phyloP scores from a whole-genome alignment of 2,113 vertebrate species.

The Ifrita kowaldi region DNA sequence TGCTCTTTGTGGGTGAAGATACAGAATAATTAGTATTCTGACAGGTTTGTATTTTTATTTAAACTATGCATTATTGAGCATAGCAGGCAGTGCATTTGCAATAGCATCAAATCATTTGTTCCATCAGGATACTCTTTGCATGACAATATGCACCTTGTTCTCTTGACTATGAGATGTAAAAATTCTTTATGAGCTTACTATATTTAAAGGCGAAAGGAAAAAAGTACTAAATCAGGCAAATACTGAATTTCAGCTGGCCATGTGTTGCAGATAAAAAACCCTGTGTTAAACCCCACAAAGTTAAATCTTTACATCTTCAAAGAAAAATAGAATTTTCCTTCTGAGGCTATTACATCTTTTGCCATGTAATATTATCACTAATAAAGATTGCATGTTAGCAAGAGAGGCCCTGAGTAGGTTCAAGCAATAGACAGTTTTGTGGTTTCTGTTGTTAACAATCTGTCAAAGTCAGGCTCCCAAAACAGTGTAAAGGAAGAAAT shows the following conservation, averaged over 20 bases:
- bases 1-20: background rate
- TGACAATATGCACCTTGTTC: background rate
- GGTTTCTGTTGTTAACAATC: background rate
- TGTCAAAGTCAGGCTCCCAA: background rate
- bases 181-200: background rate
- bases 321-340: background rate
- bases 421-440: background rate
- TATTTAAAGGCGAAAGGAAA: background rate
- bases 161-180: background rate
- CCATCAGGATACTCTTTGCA: background rate
- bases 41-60: background rate
- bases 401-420: background rate
- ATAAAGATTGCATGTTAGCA: background rate
- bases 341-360: background rate
- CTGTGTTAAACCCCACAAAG: background rate
- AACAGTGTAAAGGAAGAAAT: background rate
- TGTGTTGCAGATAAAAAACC: background rate
- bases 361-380: background rate
- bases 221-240: background rate
- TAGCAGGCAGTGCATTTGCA: background rate
- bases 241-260: background rate
- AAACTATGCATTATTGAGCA: background rate
- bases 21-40: background rate
- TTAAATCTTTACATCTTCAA: conserved; percentile 22
- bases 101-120: background rate